Percentiles rank a stretch among this genome's conserved stretches.
These are phyloP conservation scores for Acanthococcus lagerstroemiae DNA, from an alignment of 2,888 invertebrate species.

Conservation along the genomic window DNA sequence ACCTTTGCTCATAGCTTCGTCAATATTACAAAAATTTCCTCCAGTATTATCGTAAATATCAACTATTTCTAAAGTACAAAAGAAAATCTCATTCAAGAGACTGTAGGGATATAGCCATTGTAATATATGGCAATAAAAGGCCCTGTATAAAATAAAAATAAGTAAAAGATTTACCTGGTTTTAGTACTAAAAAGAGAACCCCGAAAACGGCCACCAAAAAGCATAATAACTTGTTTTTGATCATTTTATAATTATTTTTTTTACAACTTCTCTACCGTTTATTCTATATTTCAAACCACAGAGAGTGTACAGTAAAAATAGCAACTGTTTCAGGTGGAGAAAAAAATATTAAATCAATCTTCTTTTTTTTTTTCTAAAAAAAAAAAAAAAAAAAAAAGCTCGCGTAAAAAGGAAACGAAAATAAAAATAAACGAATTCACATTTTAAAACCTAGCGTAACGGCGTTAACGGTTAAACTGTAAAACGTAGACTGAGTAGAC, in stretches of 20 bases:
- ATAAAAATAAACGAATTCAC: conserved; percentile 11
- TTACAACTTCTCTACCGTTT: too few relatives aligned
- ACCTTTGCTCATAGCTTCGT: too few relatives aligned
- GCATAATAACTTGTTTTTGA: neutral
- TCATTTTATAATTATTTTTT: too few relatives aligned
- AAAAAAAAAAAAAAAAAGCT: conserved; percentile 2
- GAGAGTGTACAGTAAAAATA: too few relatives aligned
- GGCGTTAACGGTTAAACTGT: conserved; percentile 11
- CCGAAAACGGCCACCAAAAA: neutral
- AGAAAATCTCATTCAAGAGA: too few relatives aligned
- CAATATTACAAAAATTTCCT: too few relatives aligned
- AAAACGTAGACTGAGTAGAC: conserved; percentile 22
- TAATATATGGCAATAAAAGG: too few relatives aligned
- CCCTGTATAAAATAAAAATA: too few relatives aligned
- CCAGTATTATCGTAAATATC: too few relatives aligned
- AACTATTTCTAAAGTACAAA: too few relatives aligned
- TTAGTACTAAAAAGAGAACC: neutral
- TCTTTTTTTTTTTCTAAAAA: neutral
- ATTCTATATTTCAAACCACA: too few relatives aligned
- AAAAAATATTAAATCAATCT: neutral
- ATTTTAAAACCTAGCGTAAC: conserved; percentile 13
- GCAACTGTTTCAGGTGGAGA: neutral
- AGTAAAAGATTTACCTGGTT: neutral
- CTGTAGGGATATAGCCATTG: too few relatives aligned
- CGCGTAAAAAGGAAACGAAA: neutral